Percentiles rank a stretch among this genome's conserved stretches.
phyloP scores from a whole-genome alignment of 2,888 invertebrate genomes.

The Chrysina gloriosa region DNA sequence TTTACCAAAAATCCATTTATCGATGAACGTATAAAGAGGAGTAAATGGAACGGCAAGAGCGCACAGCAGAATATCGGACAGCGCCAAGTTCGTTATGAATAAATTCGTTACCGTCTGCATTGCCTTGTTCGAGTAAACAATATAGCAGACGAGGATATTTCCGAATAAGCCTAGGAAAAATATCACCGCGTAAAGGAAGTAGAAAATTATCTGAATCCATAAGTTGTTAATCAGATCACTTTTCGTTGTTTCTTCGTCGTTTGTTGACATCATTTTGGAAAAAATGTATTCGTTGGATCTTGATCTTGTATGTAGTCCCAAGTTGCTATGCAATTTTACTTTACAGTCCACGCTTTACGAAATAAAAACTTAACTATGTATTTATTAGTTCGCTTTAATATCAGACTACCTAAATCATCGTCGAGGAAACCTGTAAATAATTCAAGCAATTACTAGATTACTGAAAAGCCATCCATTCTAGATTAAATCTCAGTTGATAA shows the following conservation, averaged over 20 bases:
- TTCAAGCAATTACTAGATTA: constrained; percentile 23
- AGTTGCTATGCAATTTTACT: background rate
- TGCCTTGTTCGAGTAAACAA: constrained; percentile 83
- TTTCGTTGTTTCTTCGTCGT: constrained; percentile 40
- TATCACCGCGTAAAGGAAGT: constrained; percentile 79
- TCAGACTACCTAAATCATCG: background rate
- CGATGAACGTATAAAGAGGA: constrained; percentile 86
- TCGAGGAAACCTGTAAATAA: constrained; percentile 38
- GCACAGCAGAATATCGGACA: constrained; percentile 88
- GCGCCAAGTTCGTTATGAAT: constrained; percentile 89
- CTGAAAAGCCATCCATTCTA: background rate
- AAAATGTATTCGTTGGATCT: too few relatives aligned
- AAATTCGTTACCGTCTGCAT: constrained; percentile 95
- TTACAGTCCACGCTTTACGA: constrained; percentile 11
- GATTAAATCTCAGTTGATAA: background rate
- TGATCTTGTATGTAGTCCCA: background rate
- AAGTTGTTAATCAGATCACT: constrained; percentile 66
- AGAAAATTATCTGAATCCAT: constrained; percentile 76
- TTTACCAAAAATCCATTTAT: constrained; percentile 87
- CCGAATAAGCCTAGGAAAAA: constrained; percentile 85
- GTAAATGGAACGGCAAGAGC: constrained; percentile 89
- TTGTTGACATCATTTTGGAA: constrained; percentile 37
- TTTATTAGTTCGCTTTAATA: constrained; percentile 7
- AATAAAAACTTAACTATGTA: background rate
- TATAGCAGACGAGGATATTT: constrained; percentile 86